phyloP scores from a whole-genome alignment of 2,797 vertebrate species.

The Basileuterus tristriatus region DNA sequence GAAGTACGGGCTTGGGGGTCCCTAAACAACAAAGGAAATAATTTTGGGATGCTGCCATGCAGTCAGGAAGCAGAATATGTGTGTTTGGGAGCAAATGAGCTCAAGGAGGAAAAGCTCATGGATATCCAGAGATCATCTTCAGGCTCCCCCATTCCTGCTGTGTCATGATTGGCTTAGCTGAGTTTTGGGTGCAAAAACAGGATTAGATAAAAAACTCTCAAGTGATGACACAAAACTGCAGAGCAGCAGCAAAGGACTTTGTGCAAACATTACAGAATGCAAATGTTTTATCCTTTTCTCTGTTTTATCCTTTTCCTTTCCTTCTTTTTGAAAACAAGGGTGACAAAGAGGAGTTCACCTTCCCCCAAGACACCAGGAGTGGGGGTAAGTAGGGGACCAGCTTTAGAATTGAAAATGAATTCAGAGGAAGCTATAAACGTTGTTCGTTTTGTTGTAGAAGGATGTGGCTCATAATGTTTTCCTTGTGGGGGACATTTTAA shows the following conservation, averaged over 20 bases:
- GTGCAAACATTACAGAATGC: background rate
- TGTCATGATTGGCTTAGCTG: background rate
- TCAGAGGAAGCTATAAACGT: background rate
- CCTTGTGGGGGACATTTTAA: background rate
- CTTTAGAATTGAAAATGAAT: background rate
- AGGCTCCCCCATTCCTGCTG: background rate
- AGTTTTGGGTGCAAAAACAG: background rate
- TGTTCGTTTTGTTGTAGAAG: fast-evolving
- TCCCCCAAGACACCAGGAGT: background rate
- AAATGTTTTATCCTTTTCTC: background rate
- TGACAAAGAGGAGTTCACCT: constrained; percentile 23
- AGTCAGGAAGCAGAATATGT: background rate
- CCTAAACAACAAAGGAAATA: background rate
- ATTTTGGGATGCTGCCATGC: background rate
- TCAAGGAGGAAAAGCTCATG: background rate
- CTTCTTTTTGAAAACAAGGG: background rate
- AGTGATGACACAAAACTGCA: background rate
- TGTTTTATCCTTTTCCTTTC: background rate
- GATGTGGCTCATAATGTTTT: background rate
- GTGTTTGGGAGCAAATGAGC: background rate
- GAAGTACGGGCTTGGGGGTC: background rate
- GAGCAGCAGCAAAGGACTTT: background rate
- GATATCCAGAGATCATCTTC: background rate
- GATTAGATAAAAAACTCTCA: background rate
- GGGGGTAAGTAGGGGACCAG: background rate